Evolutionary conservation across 2,888 invertebrate species (phyloP), one percentile per base, ranked within the genome.

Genomic region (Eurytoma californica): DNA sequence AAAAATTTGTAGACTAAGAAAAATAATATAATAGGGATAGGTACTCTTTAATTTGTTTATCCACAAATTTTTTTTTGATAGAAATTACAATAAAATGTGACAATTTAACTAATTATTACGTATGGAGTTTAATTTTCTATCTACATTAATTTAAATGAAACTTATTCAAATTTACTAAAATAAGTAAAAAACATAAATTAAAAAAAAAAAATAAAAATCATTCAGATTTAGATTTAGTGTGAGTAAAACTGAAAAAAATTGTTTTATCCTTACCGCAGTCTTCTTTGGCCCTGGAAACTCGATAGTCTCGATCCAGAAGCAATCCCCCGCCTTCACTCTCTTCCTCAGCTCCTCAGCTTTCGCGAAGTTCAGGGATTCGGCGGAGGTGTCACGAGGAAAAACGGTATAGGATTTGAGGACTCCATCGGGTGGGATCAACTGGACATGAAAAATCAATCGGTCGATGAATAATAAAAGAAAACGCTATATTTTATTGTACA

Each of bases 401-500:
- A 20, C 39, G 66, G 53, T 66, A 49, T 49, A 66, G 78, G 81
- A 76, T 79, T 81, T 69, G 28, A 66, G 74, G 69, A 72, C 24
- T n/a, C 69, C 76, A n/a, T 79, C 73, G 20, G 75, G 72, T 30
- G 76, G 78, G 60, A 65, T 72, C 55, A 76, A 60, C 78, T 79
- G 73, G 39, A 76, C 55, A 70, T n/a, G 24, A 61, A 12, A 72
- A 53, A 61, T 30, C 5, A 53, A 63, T 57, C 65, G 77, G 20
- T 63, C 18, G 2, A 18, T 4, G 16, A 14, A 53, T 5, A 24
- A 2, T 9, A 18, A 49, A 60, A 49, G 58, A 75, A 16, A 58
- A 69, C 14, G 18, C 13, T 16, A 55, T 47, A n/a, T 67, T n/a
- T 53, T 81, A 76, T 76, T 77, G 77, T 79, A 79, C 77, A 81